phyloP scores from a whole-genome alignment of 2,113 vertebrate species.

The Budorcas taxicolor region DNA sequence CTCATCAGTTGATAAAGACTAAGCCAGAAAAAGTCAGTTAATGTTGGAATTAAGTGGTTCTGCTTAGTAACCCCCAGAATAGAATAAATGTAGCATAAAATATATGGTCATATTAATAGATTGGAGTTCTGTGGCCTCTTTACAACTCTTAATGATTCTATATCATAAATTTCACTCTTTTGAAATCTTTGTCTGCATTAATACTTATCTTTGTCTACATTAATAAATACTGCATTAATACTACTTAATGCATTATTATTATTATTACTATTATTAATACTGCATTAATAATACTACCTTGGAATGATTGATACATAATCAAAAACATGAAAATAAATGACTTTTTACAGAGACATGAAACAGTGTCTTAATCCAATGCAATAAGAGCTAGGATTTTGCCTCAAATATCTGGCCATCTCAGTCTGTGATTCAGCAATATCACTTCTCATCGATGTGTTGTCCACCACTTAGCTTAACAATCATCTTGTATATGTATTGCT shows the following conservation, averaged over 20 bases:
- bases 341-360: not conserved
- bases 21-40: not conserved
- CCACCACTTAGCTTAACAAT: not conserved
- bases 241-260: too few relatives aligned
- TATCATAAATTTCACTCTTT: not conserved
- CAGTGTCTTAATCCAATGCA: not conserved
- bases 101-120: not conserved
- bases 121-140: not conserved
- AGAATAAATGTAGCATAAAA: not conserved
- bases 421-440: accelerated
- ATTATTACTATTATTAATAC: too few relatives aligned
- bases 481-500: not conserved
- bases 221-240: too few relatives aligned
- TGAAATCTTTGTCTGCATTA: not conserved
- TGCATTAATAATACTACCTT: not conserved
- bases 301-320: not conserved
- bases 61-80: not conserved
- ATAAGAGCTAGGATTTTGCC: not conserved
- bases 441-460: not conserved
- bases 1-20: not conserved
- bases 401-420: not conserved
- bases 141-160: not conserved
- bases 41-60: not conserved
- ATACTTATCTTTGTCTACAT: too few relatives aligned
- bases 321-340: not conserved